Evolutionary conservation across 1,140 invertebrate genomes (phyloP), one percentile per base, ranked within the genome.

Genomic region (Chionoecetes opilio): DNA sequence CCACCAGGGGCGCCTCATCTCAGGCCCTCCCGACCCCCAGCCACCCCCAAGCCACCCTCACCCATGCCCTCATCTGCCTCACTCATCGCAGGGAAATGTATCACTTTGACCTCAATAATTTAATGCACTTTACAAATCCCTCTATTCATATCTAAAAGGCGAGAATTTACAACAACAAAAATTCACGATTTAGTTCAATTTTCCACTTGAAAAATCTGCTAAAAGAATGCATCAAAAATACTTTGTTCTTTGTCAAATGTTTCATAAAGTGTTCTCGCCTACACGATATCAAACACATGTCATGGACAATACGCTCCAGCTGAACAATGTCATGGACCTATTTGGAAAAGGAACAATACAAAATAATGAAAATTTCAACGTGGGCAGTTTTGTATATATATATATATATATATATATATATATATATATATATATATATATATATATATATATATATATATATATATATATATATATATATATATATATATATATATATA

Each of bases 361-460:
- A 75, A n/a, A 75, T 53, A 53, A 53, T 53, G 46, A 75, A 75
- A 75, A 75, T 5, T 75, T 8, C 21, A n/a, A 26, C n/a, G 63
- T 75, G 63, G 63, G 63, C 63, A 75, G 63, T 26, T 53, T 21
- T 75, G 21, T 75, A 75, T 75, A 75, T 75, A 75, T 75, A 75
- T 75, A 75, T 75, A 75, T 75, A 75, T 75, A 75, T 75, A 87
- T 37, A 37, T 87, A 37, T 87, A 35, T 38, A 37, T 87, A 38
- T 87, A 35, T 87, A 35, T 35, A 87, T 87, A 31, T 37, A 37
- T 87, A 37, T 37, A 87, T 87, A 87, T 87, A 87, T 87, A 87
- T 87, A 87, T 87, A 87, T 87, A 87, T 87, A 87, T 87, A 87
- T 87, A 87, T 87, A 87, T 87, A 87, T 87, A 87, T 87, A 87